Evolutionary conservation across 2,888 invertebrate genomes (phyloP).

Genomic region (Campoplex capitator): DNA sequence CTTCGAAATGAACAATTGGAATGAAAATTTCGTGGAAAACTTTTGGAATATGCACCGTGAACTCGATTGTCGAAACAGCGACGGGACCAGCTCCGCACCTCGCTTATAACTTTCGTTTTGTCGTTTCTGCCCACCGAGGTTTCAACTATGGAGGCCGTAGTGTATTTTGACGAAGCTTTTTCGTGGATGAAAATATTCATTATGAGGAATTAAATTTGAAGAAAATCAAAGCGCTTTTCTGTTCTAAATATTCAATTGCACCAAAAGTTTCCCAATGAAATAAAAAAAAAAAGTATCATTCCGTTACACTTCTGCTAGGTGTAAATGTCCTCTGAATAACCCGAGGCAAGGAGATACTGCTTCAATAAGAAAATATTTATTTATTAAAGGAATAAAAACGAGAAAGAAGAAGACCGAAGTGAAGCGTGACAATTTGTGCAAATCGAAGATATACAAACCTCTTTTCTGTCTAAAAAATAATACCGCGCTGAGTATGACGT

Average conservation of each 20-base stretch:
- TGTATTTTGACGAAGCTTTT: too few relatives aligned
- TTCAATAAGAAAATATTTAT: slow-evolving; percentile 25
- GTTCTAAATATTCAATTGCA: neutral
- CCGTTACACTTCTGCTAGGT: neutral
- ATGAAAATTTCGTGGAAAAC: neutral
- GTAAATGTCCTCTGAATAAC: neutral
- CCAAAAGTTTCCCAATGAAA: neutral
- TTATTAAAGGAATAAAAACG: slow-evolving; percentile 2
- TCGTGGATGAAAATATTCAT: neutral
- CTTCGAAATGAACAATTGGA: neutral
- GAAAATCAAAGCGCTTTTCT: neutral
- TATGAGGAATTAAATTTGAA: neutral
- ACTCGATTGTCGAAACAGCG: too few relatives aligned
- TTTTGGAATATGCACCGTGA: too few relatives aligned
- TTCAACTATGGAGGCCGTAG: too few relatives aligned
- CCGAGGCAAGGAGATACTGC: neutral
- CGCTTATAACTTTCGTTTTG: too few relatives aligned
- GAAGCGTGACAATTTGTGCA: slow-evolving; percentile 25
- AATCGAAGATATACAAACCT: slow-evolving; percentile 28
- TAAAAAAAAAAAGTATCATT: neutral
- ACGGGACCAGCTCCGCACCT: too few relatives aligned
- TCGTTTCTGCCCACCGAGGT: too few relatives aligned
- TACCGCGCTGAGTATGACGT: neutral
- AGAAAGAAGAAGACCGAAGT: neutral
- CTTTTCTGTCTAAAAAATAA: slow-evolving; percentile 12